A percentile compares a stretch with the other conserved stretches of the same genome.
Conservation (phyloP, 2,797 vertebrate species). For the Danio tinwini region DNA sequence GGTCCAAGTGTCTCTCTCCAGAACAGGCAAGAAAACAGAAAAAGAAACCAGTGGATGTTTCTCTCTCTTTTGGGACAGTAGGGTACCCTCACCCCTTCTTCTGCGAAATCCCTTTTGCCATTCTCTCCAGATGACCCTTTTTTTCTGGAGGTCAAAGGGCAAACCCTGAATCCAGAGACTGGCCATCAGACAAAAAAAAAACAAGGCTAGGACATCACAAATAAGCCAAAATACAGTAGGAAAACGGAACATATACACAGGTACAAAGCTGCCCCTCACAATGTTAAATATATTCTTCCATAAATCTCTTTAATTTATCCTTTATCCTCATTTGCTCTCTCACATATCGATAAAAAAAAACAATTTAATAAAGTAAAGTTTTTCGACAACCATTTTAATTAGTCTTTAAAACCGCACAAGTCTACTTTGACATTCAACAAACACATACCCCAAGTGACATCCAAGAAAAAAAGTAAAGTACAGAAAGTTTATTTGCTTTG, state of each 20-base stretch:
- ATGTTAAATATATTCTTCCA: conserved; percentile 53
- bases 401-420: conserved; percentile 79
- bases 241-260: conserved; percentile 68
- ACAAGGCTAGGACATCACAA: conserved; percentile 57
- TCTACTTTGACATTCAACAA: conserved; percentile 82
- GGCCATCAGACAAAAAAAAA: conserved; percentile 54
- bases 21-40: conserved; percentile 56
- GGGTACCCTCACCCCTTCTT: conserved; percentile 56
- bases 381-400: conserved; percentile 78
- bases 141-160: conserved; percentile 60
- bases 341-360: conserved; percentile 73
- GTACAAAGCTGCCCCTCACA: conserved; percentile 67
- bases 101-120: conserved; percentile 10
- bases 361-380: conserved; percentile 78
- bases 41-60: conserved; percentile 51
- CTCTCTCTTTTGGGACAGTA: conserved; percentile 41
- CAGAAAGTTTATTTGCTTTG: conserved; percentile 67
- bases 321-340: conserved; percentile 64
- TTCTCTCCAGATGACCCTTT: conserved; percentile 26
- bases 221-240: conserved; percentile 51
- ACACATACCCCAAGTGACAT: conserved; percentile 82
- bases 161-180: conserved; percentile 64
- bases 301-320: conserved; percentile 59
- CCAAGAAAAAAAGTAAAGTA: conserved; percentile 73
- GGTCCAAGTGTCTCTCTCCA: conserved; percentile 58